A percentile compares a stretch with the other conserved stretches of the same genome.
Evolutionary conservation across 2,113 vertebrate species (phyloP).

Genomic region (Microcebus ravelobensis): DNA sequence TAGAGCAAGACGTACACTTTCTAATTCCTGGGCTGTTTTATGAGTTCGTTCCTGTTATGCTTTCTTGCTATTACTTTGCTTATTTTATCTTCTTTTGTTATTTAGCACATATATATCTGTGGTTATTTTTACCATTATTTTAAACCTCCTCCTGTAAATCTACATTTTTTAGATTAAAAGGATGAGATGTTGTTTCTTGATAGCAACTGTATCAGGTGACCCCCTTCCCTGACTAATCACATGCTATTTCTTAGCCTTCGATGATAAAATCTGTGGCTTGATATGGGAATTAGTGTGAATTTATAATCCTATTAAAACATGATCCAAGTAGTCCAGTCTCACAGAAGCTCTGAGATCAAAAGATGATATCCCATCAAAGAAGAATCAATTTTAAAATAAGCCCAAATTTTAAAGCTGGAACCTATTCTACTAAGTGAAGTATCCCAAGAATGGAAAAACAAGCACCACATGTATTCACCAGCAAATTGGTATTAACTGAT

Average conservation of each 20-base stretch:
- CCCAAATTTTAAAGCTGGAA: background rate
- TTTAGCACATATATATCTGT: background rate
- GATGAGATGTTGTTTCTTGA: background rate
- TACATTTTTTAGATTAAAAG: background rate
- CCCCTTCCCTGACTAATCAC: background rate
- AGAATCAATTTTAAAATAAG: too few species aligned
- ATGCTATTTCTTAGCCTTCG: background rate
- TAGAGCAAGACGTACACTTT: background rate
- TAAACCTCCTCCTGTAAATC: background rate
- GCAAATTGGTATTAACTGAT: too few species aligned
- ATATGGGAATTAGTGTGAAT: background rate
- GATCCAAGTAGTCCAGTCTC: background rate
- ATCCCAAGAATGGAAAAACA: too few species aligned
- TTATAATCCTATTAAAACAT: background rate
- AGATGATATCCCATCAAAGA: background rate
- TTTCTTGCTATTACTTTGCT: background rate
- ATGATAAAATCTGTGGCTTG: background rate
- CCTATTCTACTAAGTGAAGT: too few species aligned
- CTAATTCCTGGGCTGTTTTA: background rate
- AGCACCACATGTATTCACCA: too few species aligned
- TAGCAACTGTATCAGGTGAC: background rate
- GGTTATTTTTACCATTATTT: background rate
- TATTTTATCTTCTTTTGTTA: background rate
- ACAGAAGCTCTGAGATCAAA: background rate
- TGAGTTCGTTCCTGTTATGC: background rate